A percentile compares a stretch with the other conserved stretches of the same genome.
Conservation (phyloP, 1,140 invertebrate genomes). For the Nephila pilipes region DNA sequence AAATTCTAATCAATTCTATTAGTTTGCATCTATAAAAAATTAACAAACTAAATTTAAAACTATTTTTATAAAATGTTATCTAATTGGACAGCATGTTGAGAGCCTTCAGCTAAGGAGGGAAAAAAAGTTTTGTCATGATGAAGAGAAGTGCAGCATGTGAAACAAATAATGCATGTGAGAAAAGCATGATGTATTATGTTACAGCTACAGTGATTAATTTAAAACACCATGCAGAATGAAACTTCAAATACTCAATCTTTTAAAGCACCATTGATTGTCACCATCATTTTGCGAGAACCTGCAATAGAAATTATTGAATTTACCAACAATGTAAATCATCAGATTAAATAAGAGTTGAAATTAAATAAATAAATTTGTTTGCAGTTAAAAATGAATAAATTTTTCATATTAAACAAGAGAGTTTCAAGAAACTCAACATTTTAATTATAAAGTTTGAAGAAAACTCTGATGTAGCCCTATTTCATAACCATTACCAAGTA, state of each 20-base stretch:
- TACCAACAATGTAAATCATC: background rate
- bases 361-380: too few species aligned
- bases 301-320: background rate
- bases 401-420: too few species aligned
- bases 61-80: background rate
- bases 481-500: too few species aligned
- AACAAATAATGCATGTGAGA: slow-evolving; percentile 25
- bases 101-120: background rate
- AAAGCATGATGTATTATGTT: slow-evolving; percentile 29
- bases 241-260: slow-evolving; percentile 64
- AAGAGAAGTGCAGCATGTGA: slow-evolving; percentile 18
- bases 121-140: background rate
- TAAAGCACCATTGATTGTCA: slow-evolving; percentile 90
- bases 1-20: background rate
- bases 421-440: too few species aligned
- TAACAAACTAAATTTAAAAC: background rate
- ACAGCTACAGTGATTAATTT: slow-evolving; percentile 6
- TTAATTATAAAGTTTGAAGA: too few species aligned
- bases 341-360: too few species aligned
- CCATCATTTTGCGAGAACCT: slow-evolving; percentile 93
- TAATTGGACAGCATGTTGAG: slow-evolving; percentile 43
- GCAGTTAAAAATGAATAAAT: too few species aligned
- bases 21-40: background rate
- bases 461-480: too few species aligned
- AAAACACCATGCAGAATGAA: background rate